These are phyloP conservation scores for Rousettus leschenaultii DNA, from an alignment of 2,113 vertebrate genomes.

Conservation along the genomic window DNA sequence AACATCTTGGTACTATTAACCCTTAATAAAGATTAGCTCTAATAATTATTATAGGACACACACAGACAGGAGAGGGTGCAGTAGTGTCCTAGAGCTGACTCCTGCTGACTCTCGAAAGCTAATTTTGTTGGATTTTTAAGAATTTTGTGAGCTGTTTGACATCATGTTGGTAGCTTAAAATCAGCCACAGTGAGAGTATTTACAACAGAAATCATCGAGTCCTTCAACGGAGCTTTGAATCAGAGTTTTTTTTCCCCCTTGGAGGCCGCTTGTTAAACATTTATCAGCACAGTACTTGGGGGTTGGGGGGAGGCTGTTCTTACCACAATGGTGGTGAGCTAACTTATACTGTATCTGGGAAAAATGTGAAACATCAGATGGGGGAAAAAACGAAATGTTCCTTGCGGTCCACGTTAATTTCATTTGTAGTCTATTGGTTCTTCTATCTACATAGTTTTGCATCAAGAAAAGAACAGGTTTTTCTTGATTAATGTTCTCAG, in stretches of 20 bases:
- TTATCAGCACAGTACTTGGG: background rate
- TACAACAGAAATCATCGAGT: background rate
- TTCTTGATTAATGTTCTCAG: slow-evolving; percentile 41
- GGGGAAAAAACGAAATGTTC: background rate
- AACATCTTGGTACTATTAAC: background rate
- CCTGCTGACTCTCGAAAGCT: background rate
- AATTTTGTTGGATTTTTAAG: background rate
- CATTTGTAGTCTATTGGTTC: background rate
- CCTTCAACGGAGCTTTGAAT: background rate
- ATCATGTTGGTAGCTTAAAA: slow-evolving; percentile 17
- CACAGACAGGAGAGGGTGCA: background rate
- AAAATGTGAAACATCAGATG: background rate
- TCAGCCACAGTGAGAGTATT: background rate
- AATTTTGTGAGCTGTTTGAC: background rate
- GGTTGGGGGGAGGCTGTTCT: background rate
- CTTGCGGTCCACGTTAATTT: background rate
- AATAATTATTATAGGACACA: background rate
- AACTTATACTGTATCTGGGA: background rate
- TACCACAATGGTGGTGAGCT: background rate
- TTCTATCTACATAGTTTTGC: background rate
- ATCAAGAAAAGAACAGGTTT: slow-evolving; percentile 43
- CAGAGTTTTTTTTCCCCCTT: background rate
- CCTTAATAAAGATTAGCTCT: background rate
- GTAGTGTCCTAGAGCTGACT: background rate
- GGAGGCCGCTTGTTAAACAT: background rate